These are phyloP conservation scores for Trinectes maculatus DNA, from an alignment of 2,113 vertebrate genomes.

Conservation along the genomic window DNA sequence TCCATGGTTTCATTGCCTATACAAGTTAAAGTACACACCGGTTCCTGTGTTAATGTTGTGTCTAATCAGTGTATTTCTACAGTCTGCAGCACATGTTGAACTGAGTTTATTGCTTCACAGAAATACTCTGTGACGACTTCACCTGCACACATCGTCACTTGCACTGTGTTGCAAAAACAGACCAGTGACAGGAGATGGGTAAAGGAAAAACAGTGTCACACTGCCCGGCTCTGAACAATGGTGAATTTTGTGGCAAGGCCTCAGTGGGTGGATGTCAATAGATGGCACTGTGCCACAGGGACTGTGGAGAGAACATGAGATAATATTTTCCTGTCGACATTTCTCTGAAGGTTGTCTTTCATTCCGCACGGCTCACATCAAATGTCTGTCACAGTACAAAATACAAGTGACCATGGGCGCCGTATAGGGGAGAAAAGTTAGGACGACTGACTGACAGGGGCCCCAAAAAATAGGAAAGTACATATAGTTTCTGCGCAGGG, in stretches of 20 bases:
- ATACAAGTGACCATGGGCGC: too few relatives aligned
- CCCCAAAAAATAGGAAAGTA: too few relatives aligned
- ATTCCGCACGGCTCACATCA: slow-evolving; percentile 28
- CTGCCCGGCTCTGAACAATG: slow-evolving; percentile 37
- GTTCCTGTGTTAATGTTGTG: too few relatives aligned
- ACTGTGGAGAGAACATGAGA: slow-evolving; percentile 47
- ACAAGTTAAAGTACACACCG: too few relatives aligned
- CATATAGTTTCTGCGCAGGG: too few relatives aligned
- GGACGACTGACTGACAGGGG: too few relatives aligned
- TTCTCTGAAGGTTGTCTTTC: slow-evolving; percentile 58
- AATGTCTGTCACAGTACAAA: slow-evolving; percentile 26
- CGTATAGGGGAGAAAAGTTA: too few relatives aligned
- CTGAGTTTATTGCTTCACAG: too few relatives aligned
- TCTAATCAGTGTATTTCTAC: too few relatives aligned
- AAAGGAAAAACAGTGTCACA: background rate
- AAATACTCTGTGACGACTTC: too few relatives aligned
- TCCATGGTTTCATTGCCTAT: too few relatives aligned
- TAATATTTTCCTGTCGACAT: slow-evolving; percentile 71
- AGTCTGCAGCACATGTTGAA: too few relatives aligned
- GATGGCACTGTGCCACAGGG: slow-evolving; percentile 45
- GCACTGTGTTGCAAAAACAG: background rate
- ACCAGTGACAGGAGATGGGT: background rate
- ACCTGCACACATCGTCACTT: background rate
- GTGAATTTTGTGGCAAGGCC: slow-evolving; percentile 34
- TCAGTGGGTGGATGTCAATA: slow-evolving; percentile 46